phyloP scores from a whole-genome alignment of 2,797 vertebrate genomes.

The Anguilla marmorata region DNA sequence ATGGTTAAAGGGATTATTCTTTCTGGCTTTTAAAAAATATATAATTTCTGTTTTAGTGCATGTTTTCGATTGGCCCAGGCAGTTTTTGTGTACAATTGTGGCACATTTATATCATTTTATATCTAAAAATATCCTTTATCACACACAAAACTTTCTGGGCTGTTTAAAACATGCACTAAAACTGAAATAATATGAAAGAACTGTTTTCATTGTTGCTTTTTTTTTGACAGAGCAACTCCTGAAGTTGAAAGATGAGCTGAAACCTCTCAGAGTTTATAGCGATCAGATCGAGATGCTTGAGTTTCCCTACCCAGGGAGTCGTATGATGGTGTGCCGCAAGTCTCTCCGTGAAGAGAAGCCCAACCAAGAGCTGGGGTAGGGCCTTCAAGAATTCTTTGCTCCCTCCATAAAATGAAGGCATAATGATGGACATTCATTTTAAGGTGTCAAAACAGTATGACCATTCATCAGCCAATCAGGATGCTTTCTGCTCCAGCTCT shows the following conservation, averaged over 20 bases:
- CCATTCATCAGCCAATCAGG: neutral
- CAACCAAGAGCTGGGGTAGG: conserved; percentile 71
- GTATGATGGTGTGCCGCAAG: conserved; percentile 55
- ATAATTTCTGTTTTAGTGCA: neutral
- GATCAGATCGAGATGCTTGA: conserved; percentile 71
- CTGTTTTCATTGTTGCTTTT: neutral
- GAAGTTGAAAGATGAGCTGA: conserved; percentile 50
- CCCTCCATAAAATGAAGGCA: neutral
- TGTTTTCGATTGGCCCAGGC: neutral
- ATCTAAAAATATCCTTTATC: neutral
- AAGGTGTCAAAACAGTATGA: neutral
- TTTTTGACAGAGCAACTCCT: conserved; percentile 70
- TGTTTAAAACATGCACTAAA: neutral
- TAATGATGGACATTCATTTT: neutral
- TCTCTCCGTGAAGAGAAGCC: conserved; percentile 67
- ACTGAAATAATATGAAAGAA: neutral
- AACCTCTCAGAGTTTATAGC: conserved; percentile 73
- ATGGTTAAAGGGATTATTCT: neutral
- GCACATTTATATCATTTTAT: neutral
- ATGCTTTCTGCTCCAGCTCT: neutral
- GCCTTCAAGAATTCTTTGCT: neutral
- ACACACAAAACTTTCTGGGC: neutral
- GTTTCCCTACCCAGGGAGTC: conserved; percentile 70
- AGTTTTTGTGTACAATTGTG: neutral
- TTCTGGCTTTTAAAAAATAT: neutral